Base-by-base conservation (phyloP, 1,140 invertebrate species). In the Papilio machaon region DNA sequence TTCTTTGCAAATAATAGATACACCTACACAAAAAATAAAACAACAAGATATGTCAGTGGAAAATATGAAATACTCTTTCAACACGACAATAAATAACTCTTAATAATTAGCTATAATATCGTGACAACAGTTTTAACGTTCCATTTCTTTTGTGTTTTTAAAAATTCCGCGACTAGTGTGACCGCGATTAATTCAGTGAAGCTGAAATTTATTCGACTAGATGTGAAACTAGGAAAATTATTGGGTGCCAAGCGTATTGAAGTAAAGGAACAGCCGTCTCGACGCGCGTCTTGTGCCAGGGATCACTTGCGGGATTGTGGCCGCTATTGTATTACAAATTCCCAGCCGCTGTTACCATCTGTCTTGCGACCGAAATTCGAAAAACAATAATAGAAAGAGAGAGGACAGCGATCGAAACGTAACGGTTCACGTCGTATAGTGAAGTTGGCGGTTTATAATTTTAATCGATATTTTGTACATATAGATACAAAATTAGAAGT, bases 211-310 rank as follows among this genome's bases (percentile, higher is more conserved):
- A 92, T 91, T 88, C 83, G 85, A 85, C 85, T 87, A 90, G 85
- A 88, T 87, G 86, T 85, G 84, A 85, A 85, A 84, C 81, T 87
- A 84, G 85, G 86, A 90, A 90, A 90, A 87, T 91, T 92, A 91
- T 91, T 89, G 88, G 84, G 91, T 94, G 92, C 91, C 92, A 92
- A 94, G 87, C 89, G 88, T 87, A 88, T 85, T 94, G 90, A 92
- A 89, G 85, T 84, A 86, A 85, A 80, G 86, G 83, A 92, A 90
- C 92, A 93, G 91, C 91, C 90, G 92, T 80, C 67, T 82, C 83
- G 84, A 83, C 76, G 60, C 82, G 74, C 17, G 19, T 79, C n/a
- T 60, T 82, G 87, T 93, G 92, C 92, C 92, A 94, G 90, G 80
- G 87, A 89, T 90, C 88, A 87, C 81, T 79, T 84, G 83, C 83